These are phyloP conservation scores for Cyaniris semiargus DNA, from an alignment of 2,888 invertebrate species.

Conservation along the genomic window DNA sequence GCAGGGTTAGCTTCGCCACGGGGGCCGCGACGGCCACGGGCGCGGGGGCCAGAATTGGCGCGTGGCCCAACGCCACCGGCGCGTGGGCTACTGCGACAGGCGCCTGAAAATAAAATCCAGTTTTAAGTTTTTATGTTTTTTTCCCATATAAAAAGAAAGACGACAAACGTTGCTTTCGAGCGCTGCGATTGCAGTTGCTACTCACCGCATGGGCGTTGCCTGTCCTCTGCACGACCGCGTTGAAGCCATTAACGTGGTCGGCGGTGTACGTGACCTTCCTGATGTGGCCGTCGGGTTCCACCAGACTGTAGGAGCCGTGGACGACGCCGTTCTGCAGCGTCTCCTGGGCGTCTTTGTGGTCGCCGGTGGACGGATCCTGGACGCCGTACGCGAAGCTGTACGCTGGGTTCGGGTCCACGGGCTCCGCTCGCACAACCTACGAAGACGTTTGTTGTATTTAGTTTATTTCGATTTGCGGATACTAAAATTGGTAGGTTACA, in stretches of 20 bases:
- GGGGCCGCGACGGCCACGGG: slow-evolving; percentile 63
- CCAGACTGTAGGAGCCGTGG: slow-evolving; percentile 77
- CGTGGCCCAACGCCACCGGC: slow-evolving; percentile 55
- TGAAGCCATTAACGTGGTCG: slow-evolving; percentile 76
- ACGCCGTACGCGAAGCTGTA: slow-evolving; percentile 78
- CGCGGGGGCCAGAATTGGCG: slow-evolving; percentile 58
- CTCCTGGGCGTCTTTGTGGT: slow-evolving; percentile 75
- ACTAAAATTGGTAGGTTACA: no score
- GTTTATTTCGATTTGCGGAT: no score
- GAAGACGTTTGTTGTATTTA: no score
- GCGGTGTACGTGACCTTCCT: slow-evolving; percentile 78
- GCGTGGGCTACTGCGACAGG: slow-evolving; percentile 56
- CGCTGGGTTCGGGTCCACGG: slow-evolving; percentile 75
- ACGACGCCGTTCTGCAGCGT: slow-evolving; percentile 77
- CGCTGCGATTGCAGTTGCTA: background rate
- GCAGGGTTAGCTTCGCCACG: slow-evolving; percentile 53
- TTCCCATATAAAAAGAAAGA: no score
- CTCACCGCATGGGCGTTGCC: slow-evolving; percentile 69
- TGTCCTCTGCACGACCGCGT: slow-evolving; percentile 76
- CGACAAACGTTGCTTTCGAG: no score
- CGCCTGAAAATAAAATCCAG: slow-evolving; percentile 40
- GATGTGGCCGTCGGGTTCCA: slow-evolving; percentile 76
- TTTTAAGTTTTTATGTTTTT: no score
- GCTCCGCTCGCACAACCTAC: slow-evolving; percentile 69
- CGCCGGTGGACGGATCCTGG: slow-evolving; percentile 73